Evolutionary conservation across 2,797 vertebrate species (phyloP).

Genomic region (Malurus splendens): DNA sequence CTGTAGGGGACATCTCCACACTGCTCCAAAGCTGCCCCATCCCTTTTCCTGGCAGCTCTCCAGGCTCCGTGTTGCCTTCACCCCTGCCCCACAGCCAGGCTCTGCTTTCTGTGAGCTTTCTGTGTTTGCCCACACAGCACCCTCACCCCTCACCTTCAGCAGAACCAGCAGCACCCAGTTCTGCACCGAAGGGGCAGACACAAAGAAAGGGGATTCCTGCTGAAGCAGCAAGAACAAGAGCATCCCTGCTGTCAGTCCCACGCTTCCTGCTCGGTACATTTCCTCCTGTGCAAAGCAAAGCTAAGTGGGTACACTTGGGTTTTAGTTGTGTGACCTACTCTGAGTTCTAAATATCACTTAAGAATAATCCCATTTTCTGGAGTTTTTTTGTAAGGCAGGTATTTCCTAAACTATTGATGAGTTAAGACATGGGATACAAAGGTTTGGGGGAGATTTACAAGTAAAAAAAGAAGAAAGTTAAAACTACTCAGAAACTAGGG

Average conservation of each 20-base stretch:
- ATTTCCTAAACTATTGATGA: neutral
- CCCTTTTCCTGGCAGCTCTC: accelerated
- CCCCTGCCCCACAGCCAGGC: neutral
- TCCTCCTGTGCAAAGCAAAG: neutral
- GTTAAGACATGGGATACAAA: neutral
- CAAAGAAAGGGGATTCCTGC: accelerated
- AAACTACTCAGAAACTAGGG: neutral
- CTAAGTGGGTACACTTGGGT: no score
- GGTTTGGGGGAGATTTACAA: neutral
- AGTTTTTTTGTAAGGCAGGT: neutral
- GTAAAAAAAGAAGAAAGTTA: neutral
- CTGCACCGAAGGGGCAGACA: neutral
- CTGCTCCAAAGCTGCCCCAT: neutral
- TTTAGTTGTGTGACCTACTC: neutral
- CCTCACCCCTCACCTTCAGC: neutral
- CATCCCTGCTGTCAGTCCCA: neutral
- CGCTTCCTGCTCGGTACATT: accelerated
- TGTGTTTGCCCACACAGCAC: neutral
- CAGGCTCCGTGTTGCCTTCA: neutral
- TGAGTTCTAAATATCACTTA: neutral
- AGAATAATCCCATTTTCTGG: neutral
- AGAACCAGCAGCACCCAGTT: no score
- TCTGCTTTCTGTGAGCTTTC: neutral
- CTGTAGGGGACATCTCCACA: accelerated
- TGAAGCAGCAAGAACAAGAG: accelerated